A percentile compares a stretch with the other conserved stretches of the same genome.
Evolutionary conservation across 2,797 vertebrate genomes (phyloP).

Genomic region (Clarias laeviceps): DNA sequence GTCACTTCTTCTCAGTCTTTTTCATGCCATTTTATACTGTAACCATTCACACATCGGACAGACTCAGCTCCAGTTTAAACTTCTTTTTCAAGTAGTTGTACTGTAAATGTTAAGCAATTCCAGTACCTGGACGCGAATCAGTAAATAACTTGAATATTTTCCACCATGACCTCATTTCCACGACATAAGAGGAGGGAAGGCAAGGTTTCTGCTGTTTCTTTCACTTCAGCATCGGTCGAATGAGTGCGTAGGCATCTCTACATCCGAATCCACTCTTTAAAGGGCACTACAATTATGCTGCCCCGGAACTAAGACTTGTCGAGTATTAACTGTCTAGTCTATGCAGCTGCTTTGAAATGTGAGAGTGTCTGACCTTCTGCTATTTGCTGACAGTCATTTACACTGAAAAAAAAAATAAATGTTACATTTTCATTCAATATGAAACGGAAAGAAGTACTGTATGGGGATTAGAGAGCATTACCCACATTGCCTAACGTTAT

Average conservation of each 20-base stretch:
- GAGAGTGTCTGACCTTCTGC: constrained; percentile 9
- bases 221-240: constrained; percentile 38
- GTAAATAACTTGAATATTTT: neutral
- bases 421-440: neutral
- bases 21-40: neutral
- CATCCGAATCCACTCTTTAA: constrained; percentile 40
- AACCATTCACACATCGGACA: neutral
- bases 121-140: neutral
- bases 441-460: neutral
- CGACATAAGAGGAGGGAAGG: constrained; percentile 29
- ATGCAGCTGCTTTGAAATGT: constrained; percentile 6
- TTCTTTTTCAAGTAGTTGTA: neutral
- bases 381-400: constrained; percentile 7
- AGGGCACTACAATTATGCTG: constrained; percentile 47
- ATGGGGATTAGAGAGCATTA: neutral
- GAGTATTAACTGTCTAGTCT: constrained; percentile 13
- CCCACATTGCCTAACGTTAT: neutral
- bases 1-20: neutral
- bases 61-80: neutral
- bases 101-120: neutral
- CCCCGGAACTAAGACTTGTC: constrained; percentile 19
- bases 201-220: constrained; percentile 28
- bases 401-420: neutral
- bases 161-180: constrained; percentile 2
- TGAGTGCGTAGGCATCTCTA: constrained; percentile 30